A percentile compares a stretch with the other conserved stretches of the same genome.
phyloP scores from a whole-genome alignment of 2,888 invertebrate species.

The Euzophera pinguis region DNA sequence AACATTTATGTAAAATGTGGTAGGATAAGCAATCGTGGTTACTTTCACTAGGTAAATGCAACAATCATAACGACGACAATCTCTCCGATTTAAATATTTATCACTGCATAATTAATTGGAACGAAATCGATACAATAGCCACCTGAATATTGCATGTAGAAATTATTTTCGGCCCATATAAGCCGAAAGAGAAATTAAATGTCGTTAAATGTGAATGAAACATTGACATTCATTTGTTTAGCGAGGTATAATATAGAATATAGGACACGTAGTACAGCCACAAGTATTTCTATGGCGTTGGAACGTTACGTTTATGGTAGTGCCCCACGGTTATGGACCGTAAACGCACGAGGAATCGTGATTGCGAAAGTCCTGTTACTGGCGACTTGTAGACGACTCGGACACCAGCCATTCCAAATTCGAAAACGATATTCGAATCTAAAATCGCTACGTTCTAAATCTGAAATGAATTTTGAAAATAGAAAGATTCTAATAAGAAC shows the following conservation, averaged over 20 bases:
- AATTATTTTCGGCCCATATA: conserved; percentile 49
- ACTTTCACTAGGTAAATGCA: conserved; percentile 7
- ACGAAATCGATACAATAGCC: conserved; percentile 40
- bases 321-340: conserved; percentile 63
- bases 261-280: conserved; percentile 43
- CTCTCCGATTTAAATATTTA: conserved; percentile 3
- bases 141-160: conserved; percentile 48
- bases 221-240: conserved; percentile 48
- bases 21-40: not conserved
- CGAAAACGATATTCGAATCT: not conserved
- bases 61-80: not conserved
- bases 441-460: not conserved
- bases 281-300: conserved; percentile 47
- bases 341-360: conserved; percentile 69
- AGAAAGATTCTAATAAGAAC: conserved; percentile 28
- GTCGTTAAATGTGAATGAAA: conserved; percentile 49
- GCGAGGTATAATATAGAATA: conserved; percentile 37
- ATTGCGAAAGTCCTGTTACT: conserved; percentile 77
- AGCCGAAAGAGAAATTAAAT: conserved; percentile 56
- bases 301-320: conserved; percentile 49
- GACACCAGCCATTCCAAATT: conserved; percentile 2
- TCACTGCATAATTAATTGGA: conserved; percentile 11
- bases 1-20: not conserved
- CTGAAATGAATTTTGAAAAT: conserved; percentile 25
- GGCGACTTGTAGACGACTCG: conserved; percentile 37